phyloP scores from a whole-genome alignment of 2,888 invertebrate species.

The Oscheius sp. region DNA sequence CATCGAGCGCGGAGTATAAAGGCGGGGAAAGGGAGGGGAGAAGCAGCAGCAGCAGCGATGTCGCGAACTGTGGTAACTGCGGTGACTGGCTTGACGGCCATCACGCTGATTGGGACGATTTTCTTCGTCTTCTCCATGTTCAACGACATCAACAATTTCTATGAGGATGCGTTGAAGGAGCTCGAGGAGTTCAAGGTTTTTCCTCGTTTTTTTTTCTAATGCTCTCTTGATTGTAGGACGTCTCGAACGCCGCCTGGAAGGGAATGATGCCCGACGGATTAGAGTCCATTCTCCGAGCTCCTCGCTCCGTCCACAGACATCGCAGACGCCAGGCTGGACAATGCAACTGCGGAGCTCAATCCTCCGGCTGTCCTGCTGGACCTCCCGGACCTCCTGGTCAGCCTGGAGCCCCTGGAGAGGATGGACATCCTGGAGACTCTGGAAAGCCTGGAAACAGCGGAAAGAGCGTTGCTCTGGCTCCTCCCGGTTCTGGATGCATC shows the following conservation, averaged over 20 bases:
- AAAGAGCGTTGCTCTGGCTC: not conserved
- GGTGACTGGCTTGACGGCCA: conserved; percentile 20
- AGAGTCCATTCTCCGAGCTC: not conserved
- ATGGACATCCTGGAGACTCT: conserved; percentile 10
- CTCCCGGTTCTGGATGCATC: not conserved
- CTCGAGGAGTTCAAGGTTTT: conserved; percentile 24
- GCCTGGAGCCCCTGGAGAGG: conserved; percentile 7
- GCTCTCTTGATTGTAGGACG: not conserved
- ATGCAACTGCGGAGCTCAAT: conserved; percentile 18
- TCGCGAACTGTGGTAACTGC: conserved; percentile 20
- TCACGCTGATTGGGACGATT: conserved; percentile 6
- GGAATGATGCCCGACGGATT: conserved; percentile 6
- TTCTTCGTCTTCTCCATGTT: conserved; percentile 21
- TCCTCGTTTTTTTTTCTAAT: not conserved
- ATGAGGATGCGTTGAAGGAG: conserved; percentile 17
- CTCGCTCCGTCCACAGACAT: not conserved
- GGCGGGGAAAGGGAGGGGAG: not conserved
- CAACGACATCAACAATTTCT: conserved; percentile 28
- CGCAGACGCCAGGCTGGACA: not conserved
- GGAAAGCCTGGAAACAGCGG: conserved; percentile 8
- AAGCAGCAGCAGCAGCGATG: conserved; percentile 6
- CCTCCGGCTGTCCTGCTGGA: conserved; percentile 25
- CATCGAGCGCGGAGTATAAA: not conserved
- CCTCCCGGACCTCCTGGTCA: conserved; percentile 28
- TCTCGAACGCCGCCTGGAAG: conserved; percentile 23